phyloP scores from a whole-genome alignment of 2,113 vertebrate genomes.

The Budorcas taxicolor region DNA sequence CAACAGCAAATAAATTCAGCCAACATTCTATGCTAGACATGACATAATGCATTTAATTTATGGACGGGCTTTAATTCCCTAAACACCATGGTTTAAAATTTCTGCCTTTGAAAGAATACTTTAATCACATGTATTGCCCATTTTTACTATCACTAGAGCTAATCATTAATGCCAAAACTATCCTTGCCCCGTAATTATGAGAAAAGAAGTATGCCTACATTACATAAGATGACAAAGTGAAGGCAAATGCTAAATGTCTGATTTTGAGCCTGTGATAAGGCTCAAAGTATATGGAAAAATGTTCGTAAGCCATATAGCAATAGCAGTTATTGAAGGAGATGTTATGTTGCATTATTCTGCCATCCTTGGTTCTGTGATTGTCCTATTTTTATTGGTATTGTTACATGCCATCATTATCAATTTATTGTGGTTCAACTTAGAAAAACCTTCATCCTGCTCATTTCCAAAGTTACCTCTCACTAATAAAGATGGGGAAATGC shows the following conservation, averaged over 20 bases:
- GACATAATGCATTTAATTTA: neutral
- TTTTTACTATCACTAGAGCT: neutral
- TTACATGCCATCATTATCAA: neutral
- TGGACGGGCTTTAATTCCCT: neutral
- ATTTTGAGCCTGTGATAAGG: neutral
- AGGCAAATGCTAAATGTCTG: neutral
- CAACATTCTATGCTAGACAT: neutral
- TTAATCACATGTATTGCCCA: neutral
- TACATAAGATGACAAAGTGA: neutral
- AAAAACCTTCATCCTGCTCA: neutral
- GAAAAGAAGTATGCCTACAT: neutral
- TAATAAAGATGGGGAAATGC: neutral
- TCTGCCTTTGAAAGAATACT: conserved; percentile 22
- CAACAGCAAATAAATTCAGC: neutral
- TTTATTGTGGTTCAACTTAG: neutral
- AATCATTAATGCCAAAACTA: neutral
- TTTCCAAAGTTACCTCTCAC: neutral
- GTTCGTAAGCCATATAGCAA: neutral
- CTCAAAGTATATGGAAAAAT: neutral
- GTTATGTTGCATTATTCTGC: neutral
- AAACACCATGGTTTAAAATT: neutral
- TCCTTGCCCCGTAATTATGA: neutral
- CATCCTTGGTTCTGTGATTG: neutral
- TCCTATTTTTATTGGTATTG: neutral
- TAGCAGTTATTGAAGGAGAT: neutral